Evolutionary conservation across 2,113 vertebrate species (phyloP).

Genomic region (Cairina moschata): DNA sequence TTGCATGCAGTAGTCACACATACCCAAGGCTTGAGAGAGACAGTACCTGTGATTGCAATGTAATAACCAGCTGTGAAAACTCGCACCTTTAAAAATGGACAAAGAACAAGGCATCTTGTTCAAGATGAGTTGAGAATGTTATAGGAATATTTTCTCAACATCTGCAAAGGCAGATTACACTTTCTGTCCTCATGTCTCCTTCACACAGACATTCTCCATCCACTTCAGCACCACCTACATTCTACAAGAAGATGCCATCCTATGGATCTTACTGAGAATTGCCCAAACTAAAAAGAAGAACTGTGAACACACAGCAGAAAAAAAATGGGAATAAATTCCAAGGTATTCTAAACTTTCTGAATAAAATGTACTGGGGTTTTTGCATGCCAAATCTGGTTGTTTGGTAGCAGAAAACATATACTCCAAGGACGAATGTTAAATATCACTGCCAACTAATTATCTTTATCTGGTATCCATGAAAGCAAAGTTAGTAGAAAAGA

Average conservation of each 20-base stretch:
- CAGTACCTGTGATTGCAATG: neutral
- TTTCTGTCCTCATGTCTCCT: neutral
- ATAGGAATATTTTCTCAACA: neutral
- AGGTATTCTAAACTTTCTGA: neutral
- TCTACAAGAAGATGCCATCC: neutral
- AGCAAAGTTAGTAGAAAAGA: neutral
- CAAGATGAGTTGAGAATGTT: neutral
- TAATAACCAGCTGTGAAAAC: neutral
- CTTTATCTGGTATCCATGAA: neutral
- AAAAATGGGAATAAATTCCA: neutral
- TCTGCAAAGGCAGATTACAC: neutral
- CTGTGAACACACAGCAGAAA: neutral
- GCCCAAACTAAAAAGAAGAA: neutral
- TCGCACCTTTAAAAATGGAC: neutral
- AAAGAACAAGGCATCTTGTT: neutral
- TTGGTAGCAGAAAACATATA: neutral
- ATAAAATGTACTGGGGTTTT: neutral
- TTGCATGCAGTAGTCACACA: neutral
- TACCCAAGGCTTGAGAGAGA: neutral
- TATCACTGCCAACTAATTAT: neutral
- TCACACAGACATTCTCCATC: neutral
- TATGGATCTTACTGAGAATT: neutral
- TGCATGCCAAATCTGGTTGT: neutral
- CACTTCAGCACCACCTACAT: neutral
- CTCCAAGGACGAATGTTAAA: neutral